Conservation (phyloP, 2,113 vertebrate species). For the Pyxicephalus adspersus region DNA sequence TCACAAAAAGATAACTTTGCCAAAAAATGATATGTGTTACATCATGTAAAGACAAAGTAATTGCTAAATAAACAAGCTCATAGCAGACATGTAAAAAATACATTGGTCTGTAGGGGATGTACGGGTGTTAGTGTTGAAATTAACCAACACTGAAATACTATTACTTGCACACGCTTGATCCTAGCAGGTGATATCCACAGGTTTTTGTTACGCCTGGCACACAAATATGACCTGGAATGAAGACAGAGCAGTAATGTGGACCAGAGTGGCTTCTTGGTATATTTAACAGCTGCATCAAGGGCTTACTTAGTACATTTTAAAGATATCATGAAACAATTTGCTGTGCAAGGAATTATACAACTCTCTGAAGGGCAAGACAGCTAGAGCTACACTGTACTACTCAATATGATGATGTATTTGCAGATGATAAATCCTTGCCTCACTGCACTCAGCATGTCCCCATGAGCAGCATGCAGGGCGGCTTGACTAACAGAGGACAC, state of each 20-base stretch:
- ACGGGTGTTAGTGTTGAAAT: no score
- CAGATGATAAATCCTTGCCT: slow-evolving; percentile 49
- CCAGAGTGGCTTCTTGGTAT: slow-evolving; percentile 11
- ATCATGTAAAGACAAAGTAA: no score
- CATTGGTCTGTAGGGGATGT: no score
- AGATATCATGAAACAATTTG: slow-evolving; percentile 49
- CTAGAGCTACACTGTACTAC: slow-evolving; percentile 24
- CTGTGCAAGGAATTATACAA: slow-evolving; percentile 51
- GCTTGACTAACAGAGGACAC: slow-evolving; percentile 20
- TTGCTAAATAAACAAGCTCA: no score
- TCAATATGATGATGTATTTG: slow-evolving; percentile 36
- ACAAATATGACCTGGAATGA: slow-evolving; percentile 5
- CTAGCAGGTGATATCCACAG: not conserved
- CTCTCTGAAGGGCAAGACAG: slow-evolving; percentile 43
- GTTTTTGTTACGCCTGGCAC: not conserved
- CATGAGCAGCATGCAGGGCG: slow-evolving; percentile 13
- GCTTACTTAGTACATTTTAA: slow-evolving; percentile 42
- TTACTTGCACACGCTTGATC: not conserved
- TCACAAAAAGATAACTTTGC: no score
- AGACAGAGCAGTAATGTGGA: slow-evolving; percentile 20
- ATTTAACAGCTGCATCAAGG: slow-evolving; percentile 35
- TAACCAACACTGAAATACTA: not conserved
- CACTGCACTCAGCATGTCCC: slow-evolving; percentile 33
- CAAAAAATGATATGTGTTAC: no score
- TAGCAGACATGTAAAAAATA: no score